Percentiles rank a stretch among this genome's conserved stretches.
Conservation (phyloP, 2,888 invertebrate genomes). For the Limnephilus auricula region DNA sequence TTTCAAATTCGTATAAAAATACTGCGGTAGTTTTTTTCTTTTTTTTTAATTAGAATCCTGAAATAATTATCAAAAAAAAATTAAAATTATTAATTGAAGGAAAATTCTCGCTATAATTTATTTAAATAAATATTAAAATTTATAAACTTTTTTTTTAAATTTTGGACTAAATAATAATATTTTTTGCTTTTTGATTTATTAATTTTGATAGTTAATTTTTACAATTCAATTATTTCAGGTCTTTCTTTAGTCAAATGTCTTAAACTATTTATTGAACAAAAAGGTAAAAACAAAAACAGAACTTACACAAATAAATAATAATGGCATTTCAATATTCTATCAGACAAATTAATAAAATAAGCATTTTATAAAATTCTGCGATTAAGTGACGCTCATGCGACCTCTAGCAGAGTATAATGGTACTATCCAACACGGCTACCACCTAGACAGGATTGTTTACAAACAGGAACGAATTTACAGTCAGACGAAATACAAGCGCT, state of each 20-base stretch:
- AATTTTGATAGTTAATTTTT: too few relatives aligned
- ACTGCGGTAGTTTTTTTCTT: neutral
- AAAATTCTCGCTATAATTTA: too few relatives aligned
- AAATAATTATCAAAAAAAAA: neutral
- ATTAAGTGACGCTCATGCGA: too few relatives aligned
- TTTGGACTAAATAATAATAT: too few relatives aligned
- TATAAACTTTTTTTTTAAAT: too few relatives aligned
- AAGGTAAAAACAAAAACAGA: neutral
- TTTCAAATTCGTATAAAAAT: neutral
- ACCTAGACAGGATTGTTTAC: too few relatives aligned
- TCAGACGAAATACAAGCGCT: too few relatives aligned
- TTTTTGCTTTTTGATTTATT: too few relatives aligned
- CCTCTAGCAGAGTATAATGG: too few relatives aligned
- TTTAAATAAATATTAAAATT: too few relatives aligned
- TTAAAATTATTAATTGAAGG: neutral
- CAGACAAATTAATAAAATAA: slow-evolving; percentile 20
- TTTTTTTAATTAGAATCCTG: neutral
- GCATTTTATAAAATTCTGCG: neutral
- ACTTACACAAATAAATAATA: slow-evolving; percentile 19
- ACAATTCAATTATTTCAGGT: neutral
- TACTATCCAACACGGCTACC: too few relatives aligned
- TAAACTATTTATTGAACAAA: neutral
- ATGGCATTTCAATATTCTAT: slow-evolving; percentile 20
- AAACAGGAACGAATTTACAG: too few relatives aligned
- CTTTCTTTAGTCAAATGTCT: neutral